Conservation (phyloP, 2,797 vertebrate species). For the Sebastes baramenuke region DNA sequence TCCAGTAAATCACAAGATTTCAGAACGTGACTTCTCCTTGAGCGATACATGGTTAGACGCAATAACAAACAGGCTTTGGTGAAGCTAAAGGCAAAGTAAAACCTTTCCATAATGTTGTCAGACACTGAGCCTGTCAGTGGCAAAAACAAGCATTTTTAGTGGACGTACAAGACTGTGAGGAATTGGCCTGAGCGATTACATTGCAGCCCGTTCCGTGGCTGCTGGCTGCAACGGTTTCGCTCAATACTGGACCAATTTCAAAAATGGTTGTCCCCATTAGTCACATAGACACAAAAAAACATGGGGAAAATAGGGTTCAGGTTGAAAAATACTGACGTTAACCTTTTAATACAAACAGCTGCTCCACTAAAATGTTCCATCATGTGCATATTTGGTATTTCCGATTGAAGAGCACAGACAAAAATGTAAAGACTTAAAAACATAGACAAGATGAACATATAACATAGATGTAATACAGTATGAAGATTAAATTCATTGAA, state of each 20-base stretch:
- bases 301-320: not conserved
- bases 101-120: not conserved
- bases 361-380: not conserved
- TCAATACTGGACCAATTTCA: not conserved
- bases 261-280: not conserved
- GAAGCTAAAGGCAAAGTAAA: not conserved
- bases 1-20: not conserved
- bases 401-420: not conserved
- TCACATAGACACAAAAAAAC: not conserved
- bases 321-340: not conserved
- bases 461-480: not conserved
- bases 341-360: not conserved
- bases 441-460: not conserved
- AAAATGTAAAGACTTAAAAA: not conserved
- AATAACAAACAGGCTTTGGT: not conserved
- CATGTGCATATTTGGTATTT: not conserved
- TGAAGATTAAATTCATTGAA: constrained; percentile 31
- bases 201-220: not conserved
- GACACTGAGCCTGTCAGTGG: not conserved
- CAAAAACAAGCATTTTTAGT: not conserved
- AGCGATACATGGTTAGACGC: not conserved
- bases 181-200: not conserved
- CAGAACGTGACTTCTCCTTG: not conserved
- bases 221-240: not conserved
- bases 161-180: not conserved